Base-by-base conservation (phyloP, 2,888 invertebrate genomes). In the Hedychridium roseum region DNA sequence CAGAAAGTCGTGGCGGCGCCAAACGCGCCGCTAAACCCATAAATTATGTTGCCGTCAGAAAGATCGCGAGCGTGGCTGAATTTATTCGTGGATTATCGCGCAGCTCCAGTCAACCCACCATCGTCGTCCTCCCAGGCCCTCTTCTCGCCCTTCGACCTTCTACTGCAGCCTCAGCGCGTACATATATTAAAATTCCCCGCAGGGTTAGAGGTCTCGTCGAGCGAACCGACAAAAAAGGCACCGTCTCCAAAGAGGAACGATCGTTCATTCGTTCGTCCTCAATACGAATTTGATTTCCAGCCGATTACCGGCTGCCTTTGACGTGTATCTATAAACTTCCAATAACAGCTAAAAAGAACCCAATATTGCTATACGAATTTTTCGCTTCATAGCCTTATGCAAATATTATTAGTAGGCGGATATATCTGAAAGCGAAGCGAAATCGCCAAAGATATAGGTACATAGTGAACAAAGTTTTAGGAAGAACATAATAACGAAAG, bases 31-130 rank as follows among this genome's bases (percentile, higher is more conserved):
- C 36, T 18, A 21, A 39, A 12, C 38, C 49, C 38, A 64, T 64
- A 68, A 66, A 68, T 68, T 63, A 53, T 34, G 36, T 49, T 30
- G 34, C 40, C 48, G 59, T 54, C 59, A 51, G 50, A 51, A 56
- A 57, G 57, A 57, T 51, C 45, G 57, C 57, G 20, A 2, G 46
- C 21, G 42, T 42, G 39, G 59, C 40, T 50, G 58, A 68, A 70
- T 68, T 70, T 70, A 70, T 70, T 64, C 60, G 54, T 45, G 57
- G 63, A 69, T 70, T 70, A 70, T 67, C 67, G 56, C 60, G 41
- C 36, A 43, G 47, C 58, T 53, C 54, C 54, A 50, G 54, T 41
- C 45, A 35, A 40, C 31, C 50, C 34, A 21, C n/a, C 44, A n/a
- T 23, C 43, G 21, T 32, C 18, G 21, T 27, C 12, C 20, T 6